Percentiles rank a stretch among this genome's conserved stretches.
phyloP scores from a whole-genome alignment of 2,797 vertebrate species.

The Myripristis murdjan region DNA sequence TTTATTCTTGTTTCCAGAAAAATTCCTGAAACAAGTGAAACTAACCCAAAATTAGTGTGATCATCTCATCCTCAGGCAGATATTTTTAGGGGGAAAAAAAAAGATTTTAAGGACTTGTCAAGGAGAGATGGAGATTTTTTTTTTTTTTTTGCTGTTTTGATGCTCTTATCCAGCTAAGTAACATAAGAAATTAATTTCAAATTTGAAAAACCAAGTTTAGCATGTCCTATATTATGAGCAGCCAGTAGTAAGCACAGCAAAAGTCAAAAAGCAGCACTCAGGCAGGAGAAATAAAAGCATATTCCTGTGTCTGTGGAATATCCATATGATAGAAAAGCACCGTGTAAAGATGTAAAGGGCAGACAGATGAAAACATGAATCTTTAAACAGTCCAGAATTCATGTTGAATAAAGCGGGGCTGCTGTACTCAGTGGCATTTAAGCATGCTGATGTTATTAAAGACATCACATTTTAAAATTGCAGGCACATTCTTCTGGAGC shows the following conservation, averaged over 20 bases:
- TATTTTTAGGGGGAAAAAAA: no score
- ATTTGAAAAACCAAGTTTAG: no score
- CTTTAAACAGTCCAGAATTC: neutral
- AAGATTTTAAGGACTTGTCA: no score
- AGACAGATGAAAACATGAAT: conserved; percentile 19
- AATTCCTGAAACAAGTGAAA: no score
- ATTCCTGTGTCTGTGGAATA: neutral
- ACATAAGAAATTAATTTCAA: no score
- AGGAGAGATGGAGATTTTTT: no score
- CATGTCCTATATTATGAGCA: neutral
- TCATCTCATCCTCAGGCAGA: no score
- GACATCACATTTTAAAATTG: conserved; percentile 15
- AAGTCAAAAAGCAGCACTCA: neutral
- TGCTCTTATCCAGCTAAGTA: no score
- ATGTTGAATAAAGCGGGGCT: conserved; percentile 22
- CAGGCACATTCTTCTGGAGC: conserved; percentile 58
- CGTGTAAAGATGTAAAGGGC: neutral
- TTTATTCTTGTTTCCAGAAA: no score
- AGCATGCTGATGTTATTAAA: conserved; percentile 35
- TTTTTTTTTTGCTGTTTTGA: no score
- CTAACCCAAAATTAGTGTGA: no score
- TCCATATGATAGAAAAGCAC: neutral
- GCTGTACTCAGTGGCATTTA: conserved; percentile 15
- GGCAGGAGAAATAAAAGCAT: neutral
- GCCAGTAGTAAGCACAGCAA: no score